phyloP scores from a whole-genome alignment of 2,797 vertebrate genomes.

The Poliocrania exsul region DNA sequence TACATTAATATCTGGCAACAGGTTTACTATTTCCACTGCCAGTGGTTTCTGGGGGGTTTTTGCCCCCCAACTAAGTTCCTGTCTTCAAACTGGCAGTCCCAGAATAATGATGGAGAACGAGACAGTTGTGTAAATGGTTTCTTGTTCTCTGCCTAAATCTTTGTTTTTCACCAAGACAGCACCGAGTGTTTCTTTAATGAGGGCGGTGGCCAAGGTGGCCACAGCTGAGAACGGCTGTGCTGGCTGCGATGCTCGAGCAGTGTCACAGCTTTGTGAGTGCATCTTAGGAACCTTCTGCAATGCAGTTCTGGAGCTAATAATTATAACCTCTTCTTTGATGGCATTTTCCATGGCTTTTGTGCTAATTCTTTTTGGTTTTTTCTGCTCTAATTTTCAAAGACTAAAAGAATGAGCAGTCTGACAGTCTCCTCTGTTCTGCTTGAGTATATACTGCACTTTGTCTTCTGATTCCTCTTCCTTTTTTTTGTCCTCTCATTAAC shows the following conservation, averaged over 20 bases:
- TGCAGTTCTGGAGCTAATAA: background rate
- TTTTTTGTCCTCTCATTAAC: background rate
- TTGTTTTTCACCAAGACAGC: background rate
- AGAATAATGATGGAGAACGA: background rate
- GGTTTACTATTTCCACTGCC: background rate
- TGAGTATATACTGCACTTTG: background rate
- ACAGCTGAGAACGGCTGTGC: background rate
- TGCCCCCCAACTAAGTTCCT: background rate
- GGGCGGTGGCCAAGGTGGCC: background rate
- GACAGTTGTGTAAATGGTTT: background rate
- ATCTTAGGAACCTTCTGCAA: background rate
- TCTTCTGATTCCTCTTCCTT: background rate
- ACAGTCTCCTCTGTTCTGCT: background rate
- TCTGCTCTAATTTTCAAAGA: background rate
- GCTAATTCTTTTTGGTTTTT: background rate
- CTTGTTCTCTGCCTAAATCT: background rate
- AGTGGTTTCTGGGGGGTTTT: background rate
- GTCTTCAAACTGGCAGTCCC: background rate
- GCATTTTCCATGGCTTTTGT: background rate
- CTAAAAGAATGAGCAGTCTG: background rate
- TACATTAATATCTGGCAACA: background rate
- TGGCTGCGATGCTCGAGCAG: background rate
- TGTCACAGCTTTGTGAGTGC: background rate
- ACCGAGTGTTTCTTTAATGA: background rate
- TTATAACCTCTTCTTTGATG: background rate